Conservation (phyloP, 2,113 vertebrate species). For the Syngnathus typhle region DNA sequence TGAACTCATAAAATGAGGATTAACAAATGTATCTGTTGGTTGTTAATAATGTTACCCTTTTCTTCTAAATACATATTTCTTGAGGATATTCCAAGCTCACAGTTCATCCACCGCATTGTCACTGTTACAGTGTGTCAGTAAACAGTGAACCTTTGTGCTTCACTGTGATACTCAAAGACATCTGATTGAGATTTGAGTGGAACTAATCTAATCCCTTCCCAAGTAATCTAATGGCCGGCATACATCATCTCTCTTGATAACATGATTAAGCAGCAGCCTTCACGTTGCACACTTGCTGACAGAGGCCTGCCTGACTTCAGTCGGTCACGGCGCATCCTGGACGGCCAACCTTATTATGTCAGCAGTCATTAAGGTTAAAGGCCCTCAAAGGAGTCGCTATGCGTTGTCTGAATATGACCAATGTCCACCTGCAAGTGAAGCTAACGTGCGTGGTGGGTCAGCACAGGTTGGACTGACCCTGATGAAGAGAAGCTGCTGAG, state of each 20-base stretch:
- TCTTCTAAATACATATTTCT: not conserved
- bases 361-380: conserved; percentile 52
- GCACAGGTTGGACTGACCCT: conserved; percentile 17
- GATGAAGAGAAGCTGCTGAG: conserved; percentile 17
- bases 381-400: conserved; percentile 40
- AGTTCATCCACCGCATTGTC: not conserved
- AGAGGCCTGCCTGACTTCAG: conserved; percentile 29
- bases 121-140: conserved; percentile 2
- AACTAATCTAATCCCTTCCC: conserved; percentile 43
- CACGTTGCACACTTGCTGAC: conserved; percentile 24
- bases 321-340: conserved; percentile 38
- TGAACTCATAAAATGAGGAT: not conserved
- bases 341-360: conserved; percentile 63
- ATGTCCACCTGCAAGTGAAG: conserved; percentile 50
- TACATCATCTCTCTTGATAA: conserved; percentile 36
- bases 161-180: conserved; percentile 30
- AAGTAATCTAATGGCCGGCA: conserved; percentile 53
- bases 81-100: not conserved
- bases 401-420: conserved; percentile 27
- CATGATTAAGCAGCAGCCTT: conserved; percentile 40
- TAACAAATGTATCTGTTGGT: not conserved
- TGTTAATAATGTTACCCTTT: not conserved
- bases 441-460: conserved; percentile 9
- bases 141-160: conserved; percentile 21
- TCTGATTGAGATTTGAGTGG: conserved; percentile 44